Conservation (phyloP, 2,888 invertebrate genomes). For the Trachelus iudaicus region DNA sequence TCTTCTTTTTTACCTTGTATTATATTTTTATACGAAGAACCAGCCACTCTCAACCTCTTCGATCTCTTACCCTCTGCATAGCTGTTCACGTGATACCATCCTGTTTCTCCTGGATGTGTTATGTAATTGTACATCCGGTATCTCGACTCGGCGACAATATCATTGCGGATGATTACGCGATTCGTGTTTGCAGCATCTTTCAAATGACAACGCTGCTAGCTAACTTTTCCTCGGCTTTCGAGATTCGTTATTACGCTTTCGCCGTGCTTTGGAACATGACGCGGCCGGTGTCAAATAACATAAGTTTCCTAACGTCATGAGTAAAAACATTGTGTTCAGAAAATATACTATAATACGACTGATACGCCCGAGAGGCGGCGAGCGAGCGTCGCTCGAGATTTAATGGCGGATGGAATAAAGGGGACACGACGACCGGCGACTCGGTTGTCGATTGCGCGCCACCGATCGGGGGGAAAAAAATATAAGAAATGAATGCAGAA, state of each 20-base stretch:
- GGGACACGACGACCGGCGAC: slow-evolving; percentile 29
- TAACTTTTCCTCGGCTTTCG: neutral
- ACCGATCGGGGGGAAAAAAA: slow-evolving; percentile 49
- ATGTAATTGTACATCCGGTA: neutral
- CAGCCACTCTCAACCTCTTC: neutral
- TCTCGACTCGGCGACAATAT: neutral
- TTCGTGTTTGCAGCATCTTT: neutral
- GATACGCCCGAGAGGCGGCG: slow-evolving; percentile 58
- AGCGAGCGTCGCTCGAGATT: slow-evolving; percentile 56
- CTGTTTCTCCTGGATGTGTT: neutral
- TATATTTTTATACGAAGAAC: neutral
- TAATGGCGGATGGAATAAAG: slow-evolving; percentile 33
- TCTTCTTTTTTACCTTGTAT: neutral
- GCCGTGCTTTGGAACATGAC: slow-evolving; percentile 50
- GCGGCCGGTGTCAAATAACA: slow-evolving; percentile 59
- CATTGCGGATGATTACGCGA: neutral
- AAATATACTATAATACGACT: slow-evolving; percentile 66
- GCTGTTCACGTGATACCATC: neutral
- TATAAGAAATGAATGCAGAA: slow-evolving; percentile 57
- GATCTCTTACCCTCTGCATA: neutral
- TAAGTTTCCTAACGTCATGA: slow-evolving; percentile 66
- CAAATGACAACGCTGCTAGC: neutral
- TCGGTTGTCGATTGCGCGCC: slow-evolving; percentile 54
- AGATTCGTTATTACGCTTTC: neutral
- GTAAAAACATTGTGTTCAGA: slow-evolving; percentile 67